Conservation (phyloP, 1,140 invertebrate species). For the Ooceraea biroi region DNA sequence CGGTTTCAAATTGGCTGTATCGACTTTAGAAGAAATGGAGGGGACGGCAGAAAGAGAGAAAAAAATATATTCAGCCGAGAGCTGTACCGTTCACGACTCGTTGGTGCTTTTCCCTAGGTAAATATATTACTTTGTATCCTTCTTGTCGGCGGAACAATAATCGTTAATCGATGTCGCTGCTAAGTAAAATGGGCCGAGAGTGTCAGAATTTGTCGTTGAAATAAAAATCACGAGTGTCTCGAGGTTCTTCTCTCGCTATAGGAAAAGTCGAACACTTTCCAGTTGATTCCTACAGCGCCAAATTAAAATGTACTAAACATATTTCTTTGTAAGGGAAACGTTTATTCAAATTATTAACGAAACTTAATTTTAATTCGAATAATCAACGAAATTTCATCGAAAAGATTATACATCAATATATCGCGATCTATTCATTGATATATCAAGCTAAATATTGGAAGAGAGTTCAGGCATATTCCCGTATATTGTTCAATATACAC, state of each 20-base stretch:
- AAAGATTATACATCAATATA: too few relatives aligned
- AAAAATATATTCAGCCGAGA: constrained; percentile 49
- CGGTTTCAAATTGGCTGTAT: constrained; percentile 57
- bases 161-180: constrained; percentile 64
- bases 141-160: constrained; percentile 42
- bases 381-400: constrained; percentile 28
- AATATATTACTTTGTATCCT: constrained; percentile 62
- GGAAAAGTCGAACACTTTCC: background rate
- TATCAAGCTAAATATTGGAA: background rate
- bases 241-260: constrained; percentile 15
- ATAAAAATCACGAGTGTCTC: constrained; percentile 34
- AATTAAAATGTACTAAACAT: background rate
- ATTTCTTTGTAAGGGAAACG: background rate
- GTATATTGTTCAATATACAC: background rate
- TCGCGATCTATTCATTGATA: background rate
- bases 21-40: constrained; percentile 27
- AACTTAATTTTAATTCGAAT: constrained; percentile 13
- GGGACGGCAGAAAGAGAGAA: constrained; percentile 2
- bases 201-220: constrained; percentile 56
- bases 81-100: constrained; percentile 56
- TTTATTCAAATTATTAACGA: constrained; percentile 7
- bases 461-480: background rate
- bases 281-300: constrained; percentile 12
- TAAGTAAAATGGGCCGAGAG: constrained; percentile 59
- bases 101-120: constrained; percentile 69